Evolutionary conservation across 2,888 invertebrate genomes (phyloP), one percentile per base, ranked within the genome.

Genomic region (Pammene aurita): DNA sequence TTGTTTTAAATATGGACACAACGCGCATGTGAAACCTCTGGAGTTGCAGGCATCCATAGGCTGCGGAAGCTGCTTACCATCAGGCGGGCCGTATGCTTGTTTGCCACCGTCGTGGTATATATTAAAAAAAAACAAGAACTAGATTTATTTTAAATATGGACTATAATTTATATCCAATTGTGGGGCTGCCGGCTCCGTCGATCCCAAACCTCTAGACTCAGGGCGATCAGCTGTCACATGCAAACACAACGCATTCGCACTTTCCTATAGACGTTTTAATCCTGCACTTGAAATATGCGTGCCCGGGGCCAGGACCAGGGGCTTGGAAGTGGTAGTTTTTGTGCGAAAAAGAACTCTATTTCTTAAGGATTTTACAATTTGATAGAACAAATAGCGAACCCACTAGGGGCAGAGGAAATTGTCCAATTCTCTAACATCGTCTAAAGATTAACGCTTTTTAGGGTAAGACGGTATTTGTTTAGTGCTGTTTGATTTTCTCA

Each of bases 211-310:
- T 73, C 75, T 83, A 87, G 88, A 90, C 89, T 88, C 87, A 87
- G 84, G 80, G 80, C 84, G 86, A 87, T 89, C 87, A 81, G 79
- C 83, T 90, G 92, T 90, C 92, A 86, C 81, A 74, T 76, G 78
- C 90, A 89, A 85, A 86, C 88, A 86, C 79, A 84, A 81, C 82
- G 83, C 84, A 86, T 89, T 92, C 90, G 87, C 91, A 88, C 90
- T 89, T 84, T 81, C 74, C 81, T 78, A 83, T 82, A 84, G 83
- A 85, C 86, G 83, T 80, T 86, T 84, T 90, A 91, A 91, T 89
- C 90, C 90, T 85, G 87, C 86, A 84, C 90, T 92, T 92, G 89
- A 92, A 91, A 89, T 91, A 90, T 92, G 89, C 86, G 83, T 72
- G 76, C 86, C 83, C 73, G 76, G 77, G 85, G 83, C 77, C 54